Base-by-base conservation (phyloP, 1,140 invertebrate species). In the Zaprionus kolodkinae region DNA sequence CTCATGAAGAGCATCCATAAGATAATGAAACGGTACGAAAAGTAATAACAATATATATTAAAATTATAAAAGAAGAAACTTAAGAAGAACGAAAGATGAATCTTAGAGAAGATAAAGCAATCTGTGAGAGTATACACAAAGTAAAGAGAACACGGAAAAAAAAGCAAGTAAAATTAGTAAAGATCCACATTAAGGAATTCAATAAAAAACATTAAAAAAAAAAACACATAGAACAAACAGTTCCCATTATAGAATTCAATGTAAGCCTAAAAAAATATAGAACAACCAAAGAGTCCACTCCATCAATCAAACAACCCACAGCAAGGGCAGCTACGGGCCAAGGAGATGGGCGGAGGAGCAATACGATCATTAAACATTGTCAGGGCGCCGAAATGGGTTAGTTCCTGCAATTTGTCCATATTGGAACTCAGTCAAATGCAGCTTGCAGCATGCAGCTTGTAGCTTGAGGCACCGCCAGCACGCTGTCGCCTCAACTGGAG, bases 361-460 rank as follows among this genome's bases (percentile, higher is more conserved):
- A 57, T 48, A 52, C 17, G 13, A 54, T 57, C 75, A 85, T 85
- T 86, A 72, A 79, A 33, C 67, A 55, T 72, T 71, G 73, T 76
- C 77, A 67, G 54, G 65, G 50, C 71, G 59, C 30, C 65, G 35
- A 79, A 71, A 81, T 81, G 27, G 72, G 70, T 66, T 65, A 70
- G 75, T 76, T 76, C 76, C 71, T 76, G 82, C 83, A 87, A 86
- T 86, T 86, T 86, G 79, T 87, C 83, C 79, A 82, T 87, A 86
- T 86, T 87, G 52, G 72, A 62, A 57, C 35, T 11, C 27, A 65
- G 69, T 68, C 56, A 63, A 70, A 35, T 59, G 40, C 35, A 35
- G 48, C 61, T 10, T 13, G 12, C 64, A 35, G 48, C 61, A 5
- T 13, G 15, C 64, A 30, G n/a, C n/a, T n/a, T n/a, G n/a, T n/a